Evolutionary conservation across 2,797 vertebrate species (phyloP), one percentile per base, ranked within the genome.

Genomic region (Poecilia velifera): DNA sequence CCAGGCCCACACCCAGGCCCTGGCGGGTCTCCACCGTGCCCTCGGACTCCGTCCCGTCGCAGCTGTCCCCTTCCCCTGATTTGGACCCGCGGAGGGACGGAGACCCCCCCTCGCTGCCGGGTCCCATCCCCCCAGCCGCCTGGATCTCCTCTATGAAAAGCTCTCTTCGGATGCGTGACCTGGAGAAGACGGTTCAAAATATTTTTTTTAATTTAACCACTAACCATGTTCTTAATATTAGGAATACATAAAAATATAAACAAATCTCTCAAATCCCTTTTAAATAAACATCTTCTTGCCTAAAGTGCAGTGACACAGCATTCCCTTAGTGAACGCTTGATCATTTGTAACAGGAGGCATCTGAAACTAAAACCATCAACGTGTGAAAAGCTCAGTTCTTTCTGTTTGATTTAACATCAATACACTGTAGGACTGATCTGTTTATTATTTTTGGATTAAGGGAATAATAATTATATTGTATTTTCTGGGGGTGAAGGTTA

Each of bases 121-220:
- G 93, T 70, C 91, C 91, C 2, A 91, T 20, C 10, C 97, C 96
- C 4, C 96, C 96, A 78, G 97, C 97, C 86, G 98, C 97, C 94
- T 99, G 98, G 91, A 99, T 99, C 94, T 99, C 98, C 91, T 99
- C 98, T 28, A 99, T 98, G 92, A 99, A 99, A 84, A 99, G 97
- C 93, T 99, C 98, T 86, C 98, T 96, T 77, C 98, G 97, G 90
- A 99, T 99, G 85, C 98, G 98, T 91, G 98, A 99, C 96, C 98
- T 99, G 79, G 46, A 6, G 71, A 28, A 83, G 25, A 28, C 7
- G 3, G 62, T 41, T 76, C 88, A 71, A 89, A 75, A 39, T 39
- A 39, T 39, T 25, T 51, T 6, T 51, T 53, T 53, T 53, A 25
- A 51, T 49, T 49, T 49, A 3, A 53, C 2, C 51, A 53, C 22